Conservation (phyloP, 92 coral and sea anemone species). For the Zoanthus sansibaricus region DNA sequence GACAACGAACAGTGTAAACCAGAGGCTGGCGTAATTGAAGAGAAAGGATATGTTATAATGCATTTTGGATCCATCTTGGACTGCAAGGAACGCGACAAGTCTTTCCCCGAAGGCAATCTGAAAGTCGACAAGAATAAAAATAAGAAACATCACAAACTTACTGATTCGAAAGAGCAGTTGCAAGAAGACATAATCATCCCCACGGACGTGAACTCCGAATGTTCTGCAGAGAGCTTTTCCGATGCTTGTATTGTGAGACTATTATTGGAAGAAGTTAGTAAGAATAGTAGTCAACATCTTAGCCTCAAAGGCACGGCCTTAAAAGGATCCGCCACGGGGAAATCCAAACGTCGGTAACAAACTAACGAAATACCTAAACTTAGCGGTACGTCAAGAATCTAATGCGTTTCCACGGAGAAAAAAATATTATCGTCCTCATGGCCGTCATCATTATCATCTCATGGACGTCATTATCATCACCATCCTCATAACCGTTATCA, state of each 20-base stretch:
- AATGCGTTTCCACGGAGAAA: too few relatives aligned
- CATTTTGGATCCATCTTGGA: constrained; percentile 11
- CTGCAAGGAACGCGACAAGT: neutral
- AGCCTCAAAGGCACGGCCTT: neutral
- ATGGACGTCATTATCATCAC: neutral
- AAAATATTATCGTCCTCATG: too few relatives aligned
- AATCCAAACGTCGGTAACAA: neutral
- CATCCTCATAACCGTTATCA: neutral
- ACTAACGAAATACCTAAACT: neutral
- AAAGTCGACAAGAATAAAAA: neutral
- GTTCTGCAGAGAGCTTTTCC: neutral
- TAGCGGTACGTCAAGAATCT: neutral
- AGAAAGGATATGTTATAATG: constrained; percentile 13
- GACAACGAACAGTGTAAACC: neutral
- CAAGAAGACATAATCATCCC: neutral
- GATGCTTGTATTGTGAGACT: neutral
- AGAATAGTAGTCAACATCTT: neutral
- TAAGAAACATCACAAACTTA: neutral
- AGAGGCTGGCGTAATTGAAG: constrained; percentile 5
- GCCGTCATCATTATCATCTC: neutral
- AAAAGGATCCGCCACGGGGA: neutral
- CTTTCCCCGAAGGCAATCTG: neutral
- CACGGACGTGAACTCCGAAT: neutral
- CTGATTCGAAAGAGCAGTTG: neutral
- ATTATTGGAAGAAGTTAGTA: neutral